Percentiles rank a stretch among this genome's conserved stretches.
phyloP scores from a whole-genome alignment of 2,113 vertebrate species.

The Pseudolaguvia tuberculata region DNA sequence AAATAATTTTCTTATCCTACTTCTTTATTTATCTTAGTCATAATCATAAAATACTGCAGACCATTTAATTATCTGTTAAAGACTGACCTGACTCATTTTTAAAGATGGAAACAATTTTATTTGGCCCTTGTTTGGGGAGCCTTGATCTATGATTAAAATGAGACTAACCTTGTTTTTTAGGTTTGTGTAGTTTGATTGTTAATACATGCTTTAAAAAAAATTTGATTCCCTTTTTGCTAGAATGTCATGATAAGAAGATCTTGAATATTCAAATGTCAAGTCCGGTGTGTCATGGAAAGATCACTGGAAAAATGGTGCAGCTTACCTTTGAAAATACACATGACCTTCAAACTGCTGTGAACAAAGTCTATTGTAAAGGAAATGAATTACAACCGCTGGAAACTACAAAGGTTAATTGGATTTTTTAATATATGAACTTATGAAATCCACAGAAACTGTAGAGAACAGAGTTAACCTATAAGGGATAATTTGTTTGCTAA shows the following conservation, averaged over 20 bases:
- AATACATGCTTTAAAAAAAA: no score
- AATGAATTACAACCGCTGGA: constrained; percentile 59
- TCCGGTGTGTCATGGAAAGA: constrained; percentile 60
- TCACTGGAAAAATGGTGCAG: constrained; percentile 66
- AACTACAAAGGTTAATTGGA: neutral
- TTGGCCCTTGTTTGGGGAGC: no score
- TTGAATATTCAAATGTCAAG: constrained; percentile 64
- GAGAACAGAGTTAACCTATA: no score
- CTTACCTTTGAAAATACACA: constrained; percentile 70
- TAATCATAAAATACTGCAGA: no score
- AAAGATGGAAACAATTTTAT: no score
- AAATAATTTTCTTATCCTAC: no score
- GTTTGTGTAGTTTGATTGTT: neutral
- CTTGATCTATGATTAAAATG: neutral
- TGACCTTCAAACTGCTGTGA: constrained; percentile 56
- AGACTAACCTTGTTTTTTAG: neutral
- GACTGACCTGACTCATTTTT: no score
- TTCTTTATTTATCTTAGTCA: no score
- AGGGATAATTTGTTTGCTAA: no score
- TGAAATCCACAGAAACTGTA: no score
- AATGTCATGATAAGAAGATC: constrained; percentile 50
- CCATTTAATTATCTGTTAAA: no score
- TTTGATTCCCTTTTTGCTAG: constrained; percentile 8
- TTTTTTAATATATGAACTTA: constrained; percentile 5
- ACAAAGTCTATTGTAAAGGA: constrained; percentile 61